These are phyloP conservation scores for Spatulosminthurus flaviceps DNA, from an alignment of 2,888 invertebrate species.

Conservation along the genomic window DNA sequence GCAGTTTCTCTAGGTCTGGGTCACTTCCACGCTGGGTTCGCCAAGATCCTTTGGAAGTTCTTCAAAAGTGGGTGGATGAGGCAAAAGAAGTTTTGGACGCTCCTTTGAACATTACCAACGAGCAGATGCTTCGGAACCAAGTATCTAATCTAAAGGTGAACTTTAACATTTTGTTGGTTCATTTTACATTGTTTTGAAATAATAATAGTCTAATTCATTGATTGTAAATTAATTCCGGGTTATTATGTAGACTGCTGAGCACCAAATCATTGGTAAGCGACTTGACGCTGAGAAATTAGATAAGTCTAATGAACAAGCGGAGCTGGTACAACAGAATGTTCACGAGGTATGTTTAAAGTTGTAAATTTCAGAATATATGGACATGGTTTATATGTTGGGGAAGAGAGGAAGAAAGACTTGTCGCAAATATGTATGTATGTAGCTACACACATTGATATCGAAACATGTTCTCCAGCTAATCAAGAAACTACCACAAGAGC, in stretches of 20 bases:
- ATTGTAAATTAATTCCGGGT: constrained; percentile 15
- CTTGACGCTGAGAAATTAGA: constrained; percentile 69
- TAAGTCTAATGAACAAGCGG: constrained; percentile 63
- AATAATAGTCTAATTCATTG: too few relatives aligned
- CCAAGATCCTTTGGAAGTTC: constrained; percentile 36
- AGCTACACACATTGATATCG: too few relatives aligned
- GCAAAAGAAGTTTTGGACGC: constrained; percentile 71
- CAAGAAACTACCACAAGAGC: constrained; percentile 68
- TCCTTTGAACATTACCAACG: constrained; percentile 74
- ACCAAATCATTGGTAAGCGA: constrained; percentile 70
- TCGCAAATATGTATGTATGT: too few relatives aligned
- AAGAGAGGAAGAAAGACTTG: background rate
- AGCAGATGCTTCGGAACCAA: constrained; percentile 73
- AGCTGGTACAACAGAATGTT: constrained; percentile 62
- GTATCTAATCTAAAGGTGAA: constrained; percentile 75
- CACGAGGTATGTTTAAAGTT: too few relatives aligned
- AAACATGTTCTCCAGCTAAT: constrained; percentile 8
- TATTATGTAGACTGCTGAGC: constrained; percentile 65
- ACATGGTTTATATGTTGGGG: too few relatives aligned
- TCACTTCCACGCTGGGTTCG: constrained; percentile 38
- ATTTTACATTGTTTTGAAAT: too few relatives aligned
- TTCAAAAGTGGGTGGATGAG: constrained; percentile 60
- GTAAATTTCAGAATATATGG: too few relatives aligned
- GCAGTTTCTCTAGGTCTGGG: background rate
- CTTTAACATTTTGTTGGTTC: too few relatives aligned